Evolutionary conservation across 2,113 vertebrate genomes (phyloP).

Genomic region (Hirundichthys speculiger): DNA sequence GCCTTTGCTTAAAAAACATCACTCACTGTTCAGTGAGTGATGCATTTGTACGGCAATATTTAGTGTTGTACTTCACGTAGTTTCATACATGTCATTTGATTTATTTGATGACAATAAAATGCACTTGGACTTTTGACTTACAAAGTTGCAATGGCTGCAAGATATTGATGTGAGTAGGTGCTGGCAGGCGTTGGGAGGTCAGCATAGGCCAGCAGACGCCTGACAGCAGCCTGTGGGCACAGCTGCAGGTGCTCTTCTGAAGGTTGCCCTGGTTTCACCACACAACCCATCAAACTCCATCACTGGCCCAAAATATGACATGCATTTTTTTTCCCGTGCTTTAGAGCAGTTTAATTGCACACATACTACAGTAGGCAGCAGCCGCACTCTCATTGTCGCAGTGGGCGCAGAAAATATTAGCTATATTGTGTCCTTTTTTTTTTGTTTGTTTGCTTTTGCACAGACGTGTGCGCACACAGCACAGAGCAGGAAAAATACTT

Average conservation of each 20-base stretch:
- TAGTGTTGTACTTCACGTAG: slow-evolving; percentile 6
- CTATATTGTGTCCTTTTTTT: too few species aligned
- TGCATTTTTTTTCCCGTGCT: slow-evolving; percentile 19
- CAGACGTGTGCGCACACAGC: too few species aligned
- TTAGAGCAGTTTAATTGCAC: slow-evolving; percentile 7
- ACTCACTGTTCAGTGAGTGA: slow-evolving; percentile 14
- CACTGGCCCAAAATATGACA: slow-evolving; percentile 34
- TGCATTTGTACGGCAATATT: neutral
- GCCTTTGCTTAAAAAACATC: slow-evolving; percentile 23
- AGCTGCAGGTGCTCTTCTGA: slow-evolving; percentile 66
- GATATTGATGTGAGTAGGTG: slow-evolving; percentile 49
- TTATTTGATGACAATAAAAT: slow-evolving; percentile 33
- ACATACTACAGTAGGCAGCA: too few species aligned
- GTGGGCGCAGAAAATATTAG: too few species aligned
- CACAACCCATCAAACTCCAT: slow-evolving; percentile 48
- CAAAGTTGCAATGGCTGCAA: slow-evolving; percentile 53
- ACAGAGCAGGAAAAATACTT: too few species aligned
- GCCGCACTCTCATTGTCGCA: too few species aligned
- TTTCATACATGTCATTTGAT: slow-evolving; percentile 16
- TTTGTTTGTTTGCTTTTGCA: too few species aligned
- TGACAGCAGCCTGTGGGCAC: slow-evolving; percentile 64
- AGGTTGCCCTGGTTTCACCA: slow-evolving; percentile 56
- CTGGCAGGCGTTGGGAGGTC: slow-evolving; percentile 48
- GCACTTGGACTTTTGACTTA: slow-evolving; percentile 34
- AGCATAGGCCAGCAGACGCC: slow-evolving; percentile 44